These are phyloP conservation scores for Varecia variegata DNA, from an alignment of 2,797 vertebrate genomes.

Conservation along the genomic window DNA sequence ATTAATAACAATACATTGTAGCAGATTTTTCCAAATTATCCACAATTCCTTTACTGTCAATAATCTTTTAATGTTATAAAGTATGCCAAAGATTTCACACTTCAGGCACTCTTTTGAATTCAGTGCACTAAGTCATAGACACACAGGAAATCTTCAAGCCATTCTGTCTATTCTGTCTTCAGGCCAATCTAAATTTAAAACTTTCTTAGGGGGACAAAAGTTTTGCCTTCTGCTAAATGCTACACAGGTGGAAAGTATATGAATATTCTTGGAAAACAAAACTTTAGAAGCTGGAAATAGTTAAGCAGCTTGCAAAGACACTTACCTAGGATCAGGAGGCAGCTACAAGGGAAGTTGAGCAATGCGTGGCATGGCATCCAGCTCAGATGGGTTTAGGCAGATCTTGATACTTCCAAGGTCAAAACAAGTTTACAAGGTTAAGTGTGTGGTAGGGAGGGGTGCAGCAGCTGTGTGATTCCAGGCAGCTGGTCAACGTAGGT, in stretches of 20 bases:
- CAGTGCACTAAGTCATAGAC: background rate
- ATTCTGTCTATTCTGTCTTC: background rate
- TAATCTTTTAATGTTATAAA: background rate
- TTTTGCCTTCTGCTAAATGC: background rate
- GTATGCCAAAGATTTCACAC: background rate
- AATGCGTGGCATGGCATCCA: background rate
- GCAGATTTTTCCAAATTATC: background rate
- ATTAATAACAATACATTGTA: background rate
- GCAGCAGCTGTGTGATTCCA: background rate
- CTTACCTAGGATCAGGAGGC: background rate
- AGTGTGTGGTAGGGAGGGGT: background rate
- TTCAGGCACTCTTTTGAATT: background rate
- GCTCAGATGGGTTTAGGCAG: too few relatives aligned
- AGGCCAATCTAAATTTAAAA: background rate
- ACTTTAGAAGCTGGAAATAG: background rate
- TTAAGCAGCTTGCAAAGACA: background rate
- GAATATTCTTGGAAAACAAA: background rate
- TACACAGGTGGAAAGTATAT: background rate
- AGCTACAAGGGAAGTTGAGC: background rate
- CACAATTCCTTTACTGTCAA: background rate
- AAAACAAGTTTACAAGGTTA: background rate
- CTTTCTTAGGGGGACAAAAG: background rate
- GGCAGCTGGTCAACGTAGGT: background rate
- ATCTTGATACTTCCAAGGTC: background rate
- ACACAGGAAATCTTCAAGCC: background rate